Evolutionary conservation across 2,113 vertebrate species (phyloP), one percentile per base, ranked within the genome.

Genomic region (Urocynchramus pylzowi): DNA sequence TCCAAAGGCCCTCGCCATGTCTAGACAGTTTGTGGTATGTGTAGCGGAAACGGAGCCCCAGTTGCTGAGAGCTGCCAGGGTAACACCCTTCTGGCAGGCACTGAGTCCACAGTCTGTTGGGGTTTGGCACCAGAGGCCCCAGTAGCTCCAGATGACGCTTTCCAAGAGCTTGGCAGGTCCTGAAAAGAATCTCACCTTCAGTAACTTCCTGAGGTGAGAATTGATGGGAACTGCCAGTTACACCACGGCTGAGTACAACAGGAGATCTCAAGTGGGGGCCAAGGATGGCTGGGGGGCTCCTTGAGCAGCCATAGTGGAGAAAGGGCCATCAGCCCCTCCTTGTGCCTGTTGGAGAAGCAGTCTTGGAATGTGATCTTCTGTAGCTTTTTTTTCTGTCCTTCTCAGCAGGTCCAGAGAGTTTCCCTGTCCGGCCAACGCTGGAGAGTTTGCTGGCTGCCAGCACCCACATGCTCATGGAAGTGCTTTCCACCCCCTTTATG

Each of bases 391-490:
- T 30, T 3, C 50, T 90, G 39, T 67, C 33, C 71, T 83, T 86
- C 30, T 49, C 33, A 65, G 42, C 92, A 98, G 98, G 92, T 76
- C 54, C 76, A 6, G 97, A 98, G 89, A 96, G 49, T 74, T 97
- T 96, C 81, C 90, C 97, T 7, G 95, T 97, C 11, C 97, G 98
- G 75, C 98, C 98, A 65, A 99, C 98, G 0, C 97, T 99, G 89
- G 99, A 99, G 96, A 99, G 98, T 96, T 98, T 99, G 60, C 97
- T 99, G 73, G 98, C 97, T 80, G 99, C 99, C 47, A 98, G 99
- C 97, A 98, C 98, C 84, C 99, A 99, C 84, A 98, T 99, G 96
- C 97, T 99, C 70, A 98, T 99, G 98, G 99, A 99, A 92, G 99
- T 98, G 86, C 98, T 99, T 44, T 99, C 99, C 69, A 94, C 98